Evolutionary conservation across 2,888 invertebrate genomes (phyloP).

Genomic region (Polyommatus iphigenia): DNA sequence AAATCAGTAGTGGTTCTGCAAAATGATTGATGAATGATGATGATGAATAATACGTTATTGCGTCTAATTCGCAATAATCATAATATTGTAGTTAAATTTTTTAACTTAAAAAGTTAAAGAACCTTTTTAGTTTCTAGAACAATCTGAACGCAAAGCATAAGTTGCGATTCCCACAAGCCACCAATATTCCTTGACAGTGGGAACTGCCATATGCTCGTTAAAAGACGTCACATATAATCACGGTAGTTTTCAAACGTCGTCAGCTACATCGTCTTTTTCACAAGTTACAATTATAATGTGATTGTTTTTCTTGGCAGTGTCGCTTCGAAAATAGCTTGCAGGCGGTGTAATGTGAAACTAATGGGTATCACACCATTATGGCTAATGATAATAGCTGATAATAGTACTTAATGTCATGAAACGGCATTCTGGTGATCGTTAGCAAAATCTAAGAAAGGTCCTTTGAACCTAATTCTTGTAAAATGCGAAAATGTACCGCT

Average conservation of each 20-base stretch:
- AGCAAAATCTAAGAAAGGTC: background rate
- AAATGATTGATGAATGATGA: background rate
- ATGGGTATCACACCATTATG: constrained; percentile 11
- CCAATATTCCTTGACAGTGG: background rate
- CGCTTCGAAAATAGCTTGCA: background rate
- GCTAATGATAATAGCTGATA: background rate
- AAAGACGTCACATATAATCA: background rate
- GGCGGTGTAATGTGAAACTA: background rate
- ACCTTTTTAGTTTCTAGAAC: background rate
- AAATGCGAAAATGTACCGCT: background rate
- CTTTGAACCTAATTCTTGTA: background rate
- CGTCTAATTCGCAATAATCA: background rate
- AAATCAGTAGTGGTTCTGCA: background rate
- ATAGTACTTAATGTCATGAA: background rate
- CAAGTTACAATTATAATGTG: background rate
- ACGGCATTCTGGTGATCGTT: background rate
- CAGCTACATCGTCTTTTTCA: background rate
- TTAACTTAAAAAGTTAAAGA: background rate
- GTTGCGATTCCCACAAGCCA: constrained; percentile 20
- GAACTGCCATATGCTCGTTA: background rate
- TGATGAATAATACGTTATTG: no score
- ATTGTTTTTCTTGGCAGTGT: constrained; percentile 2
- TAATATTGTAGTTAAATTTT: background rate
- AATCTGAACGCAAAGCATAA: constrained; percentile 5
- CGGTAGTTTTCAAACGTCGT: background rate